These are phyloP conservation scores for Crotophaga sulcirostris DNA, from an alignment of 2,113 vertebrate species.

Conservation along the genomic window DNA sequence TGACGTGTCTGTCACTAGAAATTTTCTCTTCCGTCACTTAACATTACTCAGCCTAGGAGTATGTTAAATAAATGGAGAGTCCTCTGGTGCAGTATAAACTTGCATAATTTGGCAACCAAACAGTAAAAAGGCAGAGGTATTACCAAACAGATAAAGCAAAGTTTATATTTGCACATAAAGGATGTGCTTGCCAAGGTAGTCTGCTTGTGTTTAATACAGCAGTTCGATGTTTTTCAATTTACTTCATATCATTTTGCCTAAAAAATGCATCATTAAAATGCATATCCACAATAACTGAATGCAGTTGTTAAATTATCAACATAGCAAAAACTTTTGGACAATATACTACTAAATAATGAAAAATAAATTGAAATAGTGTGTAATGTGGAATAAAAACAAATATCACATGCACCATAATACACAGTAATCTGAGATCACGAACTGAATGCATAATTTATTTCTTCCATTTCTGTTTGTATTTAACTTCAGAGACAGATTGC, in stretches of 20 bases:
- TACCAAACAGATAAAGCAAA: not conserved
- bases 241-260: not conserved
- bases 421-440: slow-evolving; percentile 25
- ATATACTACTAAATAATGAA: slow-evolving; percentile 57
- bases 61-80: not conserved
- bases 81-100: not conserved
- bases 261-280: slow-evolving; percentile 37
- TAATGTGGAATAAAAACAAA: slow-evolving; percentile 33
- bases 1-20: not conserved
- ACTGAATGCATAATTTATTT: slow-evolving; percentile 50
- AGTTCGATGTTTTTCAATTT: slow-evolving; percentile 20
- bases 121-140: not conserved
- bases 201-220: slow-evolving; percentile 11
- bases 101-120: not conserved
- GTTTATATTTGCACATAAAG: not conserved
- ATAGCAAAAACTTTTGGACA: slow-evolving; percentile 44
- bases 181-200: slow-evolving; percentile 16
- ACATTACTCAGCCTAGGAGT: not conserved
- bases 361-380: slow-evolving; percentile 68
- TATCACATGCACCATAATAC: not conserved
- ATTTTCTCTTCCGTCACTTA: not conserved
- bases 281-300: slow-evolving; percentile 10
- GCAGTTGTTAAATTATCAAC: slow-evolving; percentile 40
- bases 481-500: slow-evolving; percentile 52
- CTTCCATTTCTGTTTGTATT: slow-evolving; percentile 56